Conservation (phyloP, 2,797 vertebrate species). For the Malacoraja senta region DNA sequence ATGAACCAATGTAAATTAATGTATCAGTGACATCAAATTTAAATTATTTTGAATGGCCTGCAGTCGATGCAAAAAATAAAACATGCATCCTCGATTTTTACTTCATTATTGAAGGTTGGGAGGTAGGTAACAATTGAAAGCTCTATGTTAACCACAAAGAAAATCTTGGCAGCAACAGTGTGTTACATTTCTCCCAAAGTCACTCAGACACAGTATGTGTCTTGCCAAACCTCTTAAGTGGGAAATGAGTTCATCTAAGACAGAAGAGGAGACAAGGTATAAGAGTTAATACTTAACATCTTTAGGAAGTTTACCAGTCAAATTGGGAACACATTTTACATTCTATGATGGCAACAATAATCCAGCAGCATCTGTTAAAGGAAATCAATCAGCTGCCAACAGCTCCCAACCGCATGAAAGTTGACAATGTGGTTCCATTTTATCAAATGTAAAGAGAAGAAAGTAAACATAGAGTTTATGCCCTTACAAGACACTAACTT, state of each 20-base stretch:
- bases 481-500: not conserved
- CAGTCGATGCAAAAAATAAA: too few relatives aligned
- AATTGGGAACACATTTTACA: not conserved
- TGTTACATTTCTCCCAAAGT: not conserved
- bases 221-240: not conserved
- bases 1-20: too few relatives aligned
- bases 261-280: not conserved
- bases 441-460: not conserved
- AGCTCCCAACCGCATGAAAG: not conserved
- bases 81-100: not conserved
- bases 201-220: not conserved
- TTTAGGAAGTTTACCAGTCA: not conserved
- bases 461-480: not conserved
- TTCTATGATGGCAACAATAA: not conserved
- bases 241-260: not conserved
- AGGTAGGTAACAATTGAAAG: not conserved
- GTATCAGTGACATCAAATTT: too few relatives aligned
- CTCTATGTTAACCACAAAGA: not conserved
- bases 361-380: not conserved
- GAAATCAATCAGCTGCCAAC: not conserved
- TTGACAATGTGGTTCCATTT: not conserved
- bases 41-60: too few relatives aligned
- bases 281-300: not conserved
- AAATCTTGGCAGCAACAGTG: not conserved
- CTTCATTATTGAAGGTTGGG: not conserved